Conservation (phyloP, 2,797 vertebrate genomes). For the Pangasius krempfi region DNA sequence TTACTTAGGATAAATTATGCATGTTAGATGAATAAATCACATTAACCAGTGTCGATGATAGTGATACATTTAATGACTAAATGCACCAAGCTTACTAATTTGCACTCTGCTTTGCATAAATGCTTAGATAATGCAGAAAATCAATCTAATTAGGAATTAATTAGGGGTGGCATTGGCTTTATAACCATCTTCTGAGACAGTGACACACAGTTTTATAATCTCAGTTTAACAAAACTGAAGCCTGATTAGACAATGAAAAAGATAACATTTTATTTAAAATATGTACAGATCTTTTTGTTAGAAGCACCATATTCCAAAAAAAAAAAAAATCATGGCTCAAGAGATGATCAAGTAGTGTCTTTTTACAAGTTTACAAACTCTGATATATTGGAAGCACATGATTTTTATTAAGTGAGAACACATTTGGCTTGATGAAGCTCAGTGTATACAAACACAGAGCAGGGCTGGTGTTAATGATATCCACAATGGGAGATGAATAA, state of each 20-base stretch:
- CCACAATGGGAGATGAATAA: slow-evolving; percentile 48
- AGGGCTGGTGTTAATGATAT: slow-evolving; percentile 50
- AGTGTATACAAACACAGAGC: slow-evolving; percentile 65
- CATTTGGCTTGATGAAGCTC: slow-evolving; percentile 62
- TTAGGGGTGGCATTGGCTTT: not conserved
- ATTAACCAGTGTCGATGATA: not conserved
- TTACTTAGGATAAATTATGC: not conserved
- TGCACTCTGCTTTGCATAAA: not conserved
- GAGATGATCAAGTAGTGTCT: slow-evolving; percentile 58
- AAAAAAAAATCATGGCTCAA: slow-evolving; percentile 63
- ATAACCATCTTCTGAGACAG: not conserved
- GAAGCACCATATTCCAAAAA: slow-evolving; percentile 69
- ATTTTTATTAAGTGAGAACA: slow-evolving; percentile 64
- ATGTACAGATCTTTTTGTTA: slow-evolving; percentile 73
- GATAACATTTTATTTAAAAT: slow-evolving; percentile 79
- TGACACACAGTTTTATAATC: slow-evolving; percentile 25
- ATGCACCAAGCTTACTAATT: not conserved
- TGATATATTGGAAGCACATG: slow-evolving; percentile 66
- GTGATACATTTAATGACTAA: slow-evolving; percentile 8
- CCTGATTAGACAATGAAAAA: slow-evolving; percentile 61
- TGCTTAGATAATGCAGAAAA: not conserved
- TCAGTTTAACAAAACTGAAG: slow-evolving; percentile 53
- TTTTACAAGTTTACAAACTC: slow-evolving; percentile 63
- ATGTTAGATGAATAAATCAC: slow-evolving; percentile 21
- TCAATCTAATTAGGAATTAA: not conserved